Percentiles rank a stretch among this genome's conserved stretches.
Evolutionary conservation across 1,140 invertebrate genomes (phyloP).

Genomic region (Drosophila subpulchrella): DNA sequence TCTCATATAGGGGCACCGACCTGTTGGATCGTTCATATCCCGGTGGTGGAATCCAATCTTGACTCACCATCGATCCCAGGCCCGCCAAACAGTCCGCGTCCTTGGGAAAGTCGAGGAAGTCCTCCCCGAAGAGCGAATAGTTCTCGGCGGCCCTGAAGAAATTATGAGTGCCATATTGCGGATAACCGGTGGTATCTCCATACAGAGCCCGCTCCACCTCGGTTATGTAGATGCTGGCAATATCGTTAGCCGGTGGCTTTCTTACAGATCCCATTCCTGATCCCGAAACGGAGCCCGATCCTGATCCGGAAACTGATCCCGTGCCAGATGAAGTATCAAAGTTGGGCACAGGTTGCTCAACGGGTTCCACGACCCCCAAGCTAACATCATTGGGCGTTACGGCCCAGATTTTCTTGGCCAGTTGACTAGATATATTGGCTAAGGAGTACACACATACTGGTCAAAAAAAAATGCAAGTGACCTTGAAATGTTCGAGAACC

Average conservation of each 20-base stretch:
- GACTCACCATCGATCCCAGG: background rate
- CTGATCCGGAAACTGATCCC: background rate
- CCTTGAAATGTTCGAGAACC: background rate
- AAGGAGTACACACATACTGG: background rate
- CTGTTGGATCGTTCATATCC: slow-evolving; percentile 40
- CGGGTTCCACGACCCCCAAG: slow-evolving; percentile 3
- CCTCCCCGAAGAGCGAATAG: slow-evolving; percentile 58
- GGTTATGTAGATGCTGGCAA: slow-evolving; percentile 22
- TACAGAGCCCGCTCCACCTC: slow-evolving; percentile 60
- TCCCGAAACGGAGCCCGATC: background rate
- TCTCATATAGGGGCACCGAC: slow-evolving; percentile 22
- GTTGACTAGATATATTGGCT: slow-evolving; percentile 46
- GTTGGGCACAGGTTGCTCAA: background rate
- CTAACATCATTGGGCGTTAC: slow-evolving; percentile 31
- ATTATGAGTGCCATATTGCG: slow-evolving; percentile 48
- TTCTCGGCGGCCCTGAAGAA: slow-evolving; percentile 75
- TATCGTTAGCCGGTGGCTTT: background rate
- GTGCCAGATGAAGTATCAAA: background rate
- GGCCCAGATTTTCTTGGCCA: slow-evolving; percentile 60
- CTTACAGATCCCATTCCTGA: background rate
- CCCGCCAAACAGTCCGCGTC: slow-evolving; percentile 28
- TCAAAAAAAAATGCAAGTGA: background rate
- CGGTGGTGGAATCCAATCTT: slow-evolving; percentile 14
- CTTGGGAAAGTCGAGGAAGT: slow-evolving; percentile 56
- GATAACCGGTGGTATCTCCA: slow-evolving; percentile 52